Evolutionary conservation across 2,888 invertebrate genomes (phyloP), one percentile per base, ranked within the genome.

Genomic region (Morpho achilles): DNA sequence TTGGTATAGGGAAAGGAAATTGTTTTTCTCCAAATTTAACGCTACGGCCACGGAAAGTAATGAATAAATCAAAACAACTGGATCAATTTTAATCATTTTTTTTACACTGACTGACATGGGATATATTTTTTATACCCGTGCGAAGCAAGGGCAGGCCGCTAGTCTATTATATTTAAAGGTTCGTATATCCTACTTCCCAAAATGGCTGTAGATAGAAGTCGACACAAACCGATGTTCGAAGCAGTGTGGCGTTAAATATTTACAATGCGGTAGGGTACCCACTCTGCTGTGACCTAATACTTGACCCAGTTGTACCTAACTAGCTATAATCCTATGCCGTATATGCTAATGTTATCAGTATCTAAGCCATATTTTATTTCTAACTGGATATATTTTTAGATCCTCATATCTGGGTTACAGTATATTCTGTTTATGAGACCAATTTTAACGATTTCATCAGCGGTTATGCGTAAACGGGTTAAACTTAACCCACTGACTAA

Each of bases 181-280:
- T 41, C 42, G 50, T 43, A 42, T 23, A 22, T 51, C 50, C 23
- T 16, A 42, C 76, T 68, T 71, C 70, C 72, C 68, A 71, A 73
- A 69, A 78, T 77, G 52, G 45, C 52, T 16, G 40, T 47, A 53
- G 50, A 45, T 44, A 23, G 9, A 45, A 53, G 62, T 50, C 65
- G 64, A 47, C 63, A 60, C 58, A 60, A 58, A 65, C 63, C 60
- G 69, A 67, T 68, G 70, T 71, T 71, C 71, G 72, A 76, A 76
- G 77, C 73, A 73, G 69, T 72, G 64, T 64, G 69, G 65, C 73
- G 77, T 79, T 84, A 79, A 85, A 84, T 83, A 85, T 87, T 87
- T 83, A 84, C 77, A 77, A 61, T 76, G 79, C 76, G 79, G 82
- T 77, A 71, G 75, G 75, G 78, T 80, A 75, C 75, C 72, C 68